Evolutionary conservation across 2,888 invertebrate genomes (phyloP).

Genomic region (Drosophila neutralis): DNA sequence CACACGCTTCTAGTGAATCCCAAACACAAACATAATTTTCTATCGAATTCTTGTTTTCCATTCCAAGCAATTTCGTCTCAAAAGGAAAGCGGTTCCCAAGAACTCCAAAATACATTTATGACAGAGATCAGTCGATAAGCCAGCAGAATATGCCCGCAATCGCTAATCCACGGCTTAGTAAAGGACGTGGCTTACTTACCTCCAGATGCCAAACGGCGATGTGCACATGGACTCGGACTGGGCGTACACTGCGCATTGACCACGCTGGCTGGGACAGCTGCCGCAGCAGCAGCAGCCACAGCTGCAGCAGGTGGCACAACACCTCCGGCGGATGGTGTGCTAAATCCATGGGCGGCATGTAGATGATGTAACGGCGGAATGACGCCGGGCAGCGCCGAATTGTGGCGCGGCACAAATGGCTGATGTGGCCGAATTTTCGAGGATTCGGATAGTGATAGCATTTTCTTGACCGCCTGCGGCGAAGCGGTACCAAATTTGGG

Average conservation of each 20-base stretch:
- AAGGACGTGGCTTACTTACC: conserved; percentile 68
- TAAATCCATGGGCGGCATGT: conserved; percentile 69
- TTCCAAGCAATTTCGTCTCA: neutral
- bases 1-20: neutral
- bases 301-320: conserved; percentile 40
- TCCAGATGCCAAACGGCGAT: conserved; percentile 87
- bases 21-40: neutral
- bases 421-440: conserved; percentile 95
- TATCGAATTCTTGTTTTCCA: neutral
- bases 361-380: conserved; percentile 86
- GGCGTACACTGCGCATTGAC: conserved; percentile 68
- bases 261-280: conserved; percentile 38
- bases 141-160: conserved; percentile 1
- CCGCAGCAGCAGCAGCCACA: conserved; percentile 37
- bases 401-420: conserved; percentile 87
- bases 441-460: conserved; percentile 95
- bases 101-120: neutral
- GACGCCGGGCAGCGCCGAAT: conserved; percentile 82
- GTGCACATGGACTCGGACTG: conserved; percentile 86
- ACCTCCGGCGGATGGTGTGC: conserved; percentile 50
- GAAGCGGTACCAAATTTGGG: conserved; percentile 94
- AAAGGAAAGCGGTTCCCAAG: neutral
- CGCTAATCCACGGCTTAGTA: conserved; percentile 16
- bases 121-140: neutral
- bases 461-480: conserved; percentile 98